Evolutionary conservation across 1,140 invertebrate species (phyloP), one percentile per base, ranked within the genome.

Genomic region (Trichogramma pretiosum): DNA sequence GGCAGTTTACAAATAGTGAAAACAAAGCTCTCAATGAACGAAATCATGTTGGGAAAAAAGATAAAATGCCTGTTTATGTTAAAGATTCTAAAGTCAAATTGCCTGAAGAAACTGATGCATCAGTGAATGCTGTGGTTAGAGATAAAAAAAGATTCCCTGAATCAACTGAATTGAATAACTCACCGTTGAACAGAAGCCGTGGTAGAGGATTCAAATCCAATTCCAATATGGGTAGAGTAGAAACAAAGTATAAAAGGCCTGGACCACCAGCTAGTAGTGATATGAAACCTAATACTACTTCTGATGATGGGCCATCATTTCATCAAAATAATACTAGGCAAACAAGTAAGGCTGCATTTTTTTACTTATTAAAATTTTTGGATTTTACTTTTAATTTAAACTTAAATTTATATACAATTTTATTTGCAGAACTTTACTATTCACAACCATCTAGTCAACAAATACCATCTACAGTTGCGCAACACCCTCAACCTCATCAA

Each of bases 261-360:
- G 55, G 62, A 22, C 47, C 52, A 5, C 58, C 60, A 7, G 48
- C 35, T 30, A 61, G 67, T 49, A 73, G 68, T 46, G 73, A 75
- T 21, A 67, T 75, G 61, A 71, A 68, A 53, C 68, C 72, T 45
- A 56, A 74, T 49, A 71, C 59, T 51, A 51, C 76, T 17, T 43
- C 44, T 40, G 63, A 63, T 22, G 75, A 77, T 52, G 60, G 64
- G 14, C 51, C 47, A 32, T 63, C 57, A 40, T 70, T 67, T 55
- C 62, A 71, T 52, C 55, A 60, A 41, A n/a, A n/a, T 28, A 32
- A 52, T 57, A 60, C 56, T 45, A 63, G 62, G 54, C 65, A 65
- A 48, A 66, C 59, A 24, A 68, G 67, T 72, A 54, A n/a, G n/a
- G n/a, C n/a, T n/a, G n/a, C n/a, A n/a, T 49, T 62, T 59, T 18